Conservation (phyloP, 1,140 invertebrate species). For the Lepidurus arcticus region DNA sequence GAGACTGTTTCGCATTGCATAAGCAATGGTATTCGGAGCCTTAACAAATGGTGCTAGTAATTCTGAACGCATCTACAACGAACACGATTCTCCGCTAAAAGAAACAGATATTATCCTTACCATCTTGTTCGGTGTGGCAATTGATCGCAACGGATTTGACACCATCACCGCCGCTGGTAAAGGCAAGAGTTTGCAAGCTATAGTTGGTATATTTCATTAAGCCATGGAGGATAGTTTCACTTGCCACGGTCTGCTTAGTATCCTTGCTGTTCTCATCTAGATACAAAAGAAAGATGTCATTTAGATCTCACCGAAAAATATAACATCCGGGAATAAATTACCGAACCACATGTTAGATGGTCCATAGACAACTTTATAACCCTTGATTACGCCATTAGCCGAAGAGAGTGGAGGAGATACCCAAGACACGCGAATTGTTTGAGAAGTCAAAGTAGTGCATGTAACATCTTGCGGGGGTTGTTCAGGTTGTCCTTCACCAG, state of each 20-base stretch:
- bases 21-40: too few relatives aligned
- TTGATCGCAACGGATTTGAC: slow-evolving; percentile 83
- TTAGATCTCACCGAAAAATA: slow-evolving; percentile 17
- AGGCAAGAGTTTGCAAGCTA: slow-evolving; percentile 91
- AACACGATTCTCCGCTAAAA: not conserved
- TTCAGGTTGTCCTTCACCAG: slow-evolving; percentile 86
- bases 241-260: slow-evolving; percentile 82
- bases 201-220: slow-evolving; percentile 95
- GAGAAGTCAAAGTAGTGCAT: slow-evolving; percentile 84
- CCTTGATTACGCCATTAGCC: slow-evolving; percentile 90
- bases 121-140: slow-evolving; percentile 91
- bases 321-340: slow-evolving; percentile 50
- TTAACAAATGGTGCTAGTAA: too few relatives aligned
- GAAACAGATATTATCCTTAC: slow-evolving; percentile 50
- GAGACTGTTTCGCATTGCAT: too few relatives aligned
- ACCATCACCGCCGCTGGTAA: slow-evolving; percentile 91
- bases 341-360: slow-evolving; percentile 85
- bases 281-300: slow-evolving; percentile 37
- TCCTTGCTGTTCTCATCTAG: slow-evolving; percentile 84
- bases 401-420: slow-evolving; percentile 79
- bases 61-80: too few relatives aligned
- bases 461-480: slow-evolving; percentile 85
- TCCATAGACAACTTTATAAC: slow-evolving; percentile 93
- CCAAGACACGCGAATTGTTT: slow-evolving; percentile 90
- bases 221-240: slow-evolving; percentile 84